phyloP scores from a whole-genome alignment of 2,113 vertebrate genomes.

The Camelus dromedarius region DNA sequence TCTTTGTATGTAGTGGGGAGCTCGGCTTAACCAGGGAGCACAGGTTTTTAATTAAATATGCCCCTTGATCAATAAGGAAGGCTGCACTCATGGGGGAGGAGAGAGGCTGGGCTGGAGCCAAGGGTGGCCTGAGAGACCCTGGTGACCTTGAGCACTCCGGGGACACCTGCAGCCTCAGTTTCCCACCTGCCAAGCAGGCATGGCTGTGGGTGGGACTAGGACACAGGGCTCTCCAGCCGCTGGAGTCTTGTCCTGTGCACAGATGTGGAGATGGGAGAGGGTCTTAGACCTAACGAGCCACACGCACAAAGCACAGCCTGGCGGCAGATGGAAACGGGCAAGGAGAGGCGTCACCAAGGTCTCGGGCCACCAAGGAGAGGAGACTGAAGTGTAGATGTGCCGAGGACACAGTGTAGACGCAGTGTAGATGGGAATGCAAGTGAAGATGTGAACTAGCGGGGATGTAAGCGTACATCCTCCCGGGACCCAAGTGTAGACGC shows the following conservation, averaged over 20 bases:
- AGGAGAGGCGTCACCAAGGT: not conserved
- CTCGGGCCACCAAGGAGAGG: not conserved
- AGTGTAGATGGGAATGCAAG: not conserved
- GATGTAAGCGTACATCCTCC: not conserved
- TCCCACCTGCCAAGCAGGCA: not conserved
- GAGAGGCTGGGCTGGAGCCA: not conserved
- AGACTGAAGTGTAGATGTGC: no score
- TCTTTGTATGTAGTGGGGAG: not conserved
- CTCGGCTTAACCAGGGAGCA: not conserved
- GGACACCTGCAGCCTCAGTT: not conserved
- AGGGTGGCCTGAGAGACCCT: not conserved
- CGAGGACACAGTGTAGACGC: not conserved
- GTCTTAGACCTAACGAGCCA: not conserved
- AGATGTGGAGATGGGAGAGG: not conserved
- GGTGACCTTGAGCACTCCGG: not conserved
- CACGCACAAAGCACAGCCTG: not conserved
- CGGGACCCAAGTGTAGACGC: not conserved
- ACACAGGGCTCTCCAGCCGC: accelerated
- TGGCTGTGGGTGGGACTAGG: accelerated
- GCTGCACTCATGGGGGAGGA: not conserved
- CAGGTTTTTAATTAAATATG: conserved; percentile 75
- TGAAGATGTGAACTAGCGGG: not conserved
- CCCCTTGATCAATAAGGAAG: conserved; percentile 56
- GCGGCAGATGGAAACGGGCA: not conserved
- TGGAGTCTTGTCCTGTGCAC: not conserved